phyloP scores from a whole-genome alignment of 2,797 vertebrate species.

The Sebastes ruberrimus region DNA sequence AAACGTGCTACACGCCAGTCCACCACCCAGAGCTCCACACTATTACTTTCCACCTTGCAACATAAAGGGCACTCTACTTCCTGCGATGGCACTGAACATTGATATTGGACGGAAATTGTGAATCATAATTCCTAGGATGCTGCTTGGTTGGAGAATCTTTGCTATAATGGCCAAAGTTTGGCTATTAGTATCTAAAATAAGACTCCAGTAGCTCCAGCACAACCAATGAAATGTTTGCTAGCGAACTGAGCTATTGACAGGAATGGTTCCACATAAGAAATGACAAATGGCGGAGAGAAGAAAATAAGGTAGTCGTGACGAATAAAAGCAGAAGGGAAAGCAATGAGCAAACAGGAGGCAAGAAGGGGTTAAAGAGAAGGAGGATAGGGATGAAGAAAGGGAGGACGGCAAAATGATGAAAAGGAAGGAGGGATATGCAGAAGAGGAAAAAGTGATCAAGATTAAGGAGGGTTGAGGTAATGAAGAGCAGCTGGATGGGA shows the following conservation, averaged over 20 bases:
- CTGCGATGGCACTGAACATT: not conserved
- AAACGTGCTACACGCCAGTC: not conserved
- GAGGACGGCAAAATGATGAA: not conserved
- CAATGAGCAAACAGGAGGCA: not conserved
- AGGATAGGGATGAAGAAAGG: not conserved
- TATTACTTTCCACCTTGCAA: not conserved
- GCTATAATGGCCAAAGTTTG: not conserved
- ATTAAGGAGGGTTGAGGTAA: conserved; percentile 48
- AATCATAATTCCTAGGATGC: not conserved
- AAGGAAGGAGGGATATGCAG: not conserved
- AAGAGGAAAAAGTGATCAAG: conserved; percentile 53
- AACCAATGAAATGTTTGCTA: not conserved
- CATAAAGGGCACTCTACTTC: not conserved
- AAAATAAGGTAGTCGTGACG: not conserved
- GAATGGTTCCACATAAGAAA: not conserved
- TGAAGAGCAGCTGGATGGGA: conserved; percentile 62
- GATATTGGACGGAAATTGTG: not conserved
- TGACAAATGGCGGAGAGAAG: not conserved
- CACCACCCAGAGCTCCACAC: not conserved
- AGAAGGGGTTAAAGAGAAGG: not conserved
- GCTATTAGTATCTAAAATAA: not conserved
- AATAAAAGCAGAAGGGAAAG: not conserved
- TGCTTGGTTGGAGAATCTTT: not conserved
- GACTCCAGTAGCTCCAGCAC: not conserved
- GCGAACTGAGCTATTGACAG: not conserved